These are phyloP conservation scores for Nothoprocta perdicaria DNA, from an alignment of 2,113 vertebrate genomes.

Conservation along the genomic window DNA sequence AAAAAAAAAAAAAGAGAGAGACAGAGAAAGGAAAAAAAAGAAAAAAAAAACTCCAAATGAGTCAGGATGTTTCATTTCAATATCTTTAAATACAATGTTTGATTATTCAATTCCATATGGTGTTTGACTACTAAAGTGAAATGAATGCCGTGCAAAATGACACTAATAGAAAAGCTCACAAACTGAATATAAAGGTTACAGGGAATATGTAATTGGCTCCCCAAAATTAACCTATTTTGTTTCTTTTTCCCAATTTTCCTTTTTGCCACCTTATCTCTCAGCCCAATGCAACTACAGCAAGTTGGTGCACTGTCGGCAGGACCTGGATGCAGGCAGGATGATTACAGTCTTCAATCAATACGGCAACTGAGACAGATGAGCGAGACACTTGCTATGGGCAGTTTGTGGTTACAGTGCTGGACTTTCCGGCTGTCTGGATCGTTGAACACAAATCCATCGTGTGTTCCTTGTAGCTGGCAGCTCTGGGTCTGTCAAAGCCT, in stretches of 20 bases:
- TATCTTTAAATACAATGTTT: background rate
- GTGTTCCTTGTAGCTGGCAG: background rate
- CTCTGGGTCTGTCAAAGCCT: background rate
- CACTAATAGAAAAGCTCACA: background rate
- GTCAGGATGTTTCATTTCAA: constrained; percentile 1
- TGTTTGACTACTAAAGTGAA: constrained; percentile 22
- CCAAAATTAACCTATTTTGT: background rate
- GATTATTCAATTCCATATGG: background rate
- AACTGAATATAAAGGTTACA: background rate
- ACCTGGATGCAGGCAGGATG: background rate
- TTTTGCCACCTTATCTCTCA: rapidly evolving
- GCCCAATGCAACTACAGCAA: background rate
- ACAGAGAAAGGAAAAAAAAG: background rate
- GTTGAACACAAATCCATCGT: background rate
- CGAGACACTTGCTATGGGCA: background rate
- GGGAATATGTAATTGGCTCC: background rate
- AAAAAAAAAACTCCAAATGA: background rate
- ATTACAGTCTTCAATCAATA: background rate
- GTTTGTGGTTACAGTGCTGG: background rate
- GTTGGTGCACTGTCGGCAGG: background rate
- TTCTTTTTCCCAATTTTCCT: background rate
- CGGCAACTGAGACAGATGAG: background rate
- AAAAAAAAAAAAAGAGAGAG: background rate
- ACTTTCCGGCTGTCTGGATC: background rate
- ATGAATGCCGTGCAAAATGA: background rate